phyloP scores from a whole-genome alignment of 2,797 vertebrate species.

The Acestrorhynchus altus region DNA sequence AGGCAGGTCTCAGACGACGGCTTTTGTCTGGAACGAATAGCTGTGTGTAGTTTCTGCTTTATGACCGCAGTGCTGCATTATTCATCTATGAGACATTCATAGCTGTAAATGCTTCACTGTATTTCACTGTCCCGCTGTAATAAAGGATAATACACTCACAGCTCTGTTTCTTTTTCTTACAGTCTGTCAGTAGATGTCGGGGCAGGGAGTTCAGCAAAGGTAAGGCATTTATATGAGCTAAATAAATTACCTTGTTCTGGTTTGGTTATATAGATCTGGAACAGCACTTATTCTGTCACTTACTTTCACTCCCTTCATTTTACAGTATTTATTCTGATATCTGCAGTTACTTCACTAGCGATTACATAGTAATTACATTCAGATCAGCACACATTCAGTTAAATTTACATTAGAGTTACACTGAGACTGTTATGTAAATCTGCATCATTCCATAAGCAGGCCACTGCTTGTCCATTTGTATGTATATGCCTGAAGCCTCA shows the following conservation, averaged over 20 bases:
- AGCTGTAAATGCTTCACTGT: background rate
- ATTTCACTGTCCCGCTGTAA: background rate
- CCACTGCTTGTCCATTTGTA: no score
- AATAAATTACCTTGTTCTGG: background rate
- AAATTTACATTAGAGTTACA: no score
- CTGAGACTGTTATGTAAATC: no score
- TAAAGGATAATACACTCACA: background rate
- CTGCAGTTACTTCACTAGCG: no score
- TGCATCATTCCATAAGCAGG: no score
- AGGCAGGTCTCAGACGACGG: slow-evolving; percentile 14
- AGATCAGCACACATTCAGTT: no score
- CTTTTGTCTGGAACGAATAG: slow-evolving; percentile 11
- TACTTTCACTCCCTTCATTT: no score
- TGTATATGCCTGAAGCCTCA: no score
- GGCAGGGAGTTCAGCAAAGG: slow-evolving; percentile 49
- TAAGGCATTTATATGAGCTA: slow-evolving; percentile 31
- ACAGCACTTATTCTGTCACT: background rate
- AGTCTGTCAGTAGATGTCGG: slow-evolving; percentile 48
- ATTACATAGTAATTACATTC: no score
- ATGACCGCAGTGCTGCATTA: background rate
- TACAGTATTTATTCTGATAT: no score
- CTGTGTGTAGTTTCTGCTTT: background rate
- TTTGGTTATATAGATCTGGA: background rate
- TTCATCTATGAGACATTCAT: slow-evolving; percentile 11
- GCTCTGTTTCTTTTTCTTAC: slow-evolving; percentile 20